phyloP scores from a whole-genome alignment of 2,113 vertebrate genomes.

The Anguilla rostrata region DNA sequence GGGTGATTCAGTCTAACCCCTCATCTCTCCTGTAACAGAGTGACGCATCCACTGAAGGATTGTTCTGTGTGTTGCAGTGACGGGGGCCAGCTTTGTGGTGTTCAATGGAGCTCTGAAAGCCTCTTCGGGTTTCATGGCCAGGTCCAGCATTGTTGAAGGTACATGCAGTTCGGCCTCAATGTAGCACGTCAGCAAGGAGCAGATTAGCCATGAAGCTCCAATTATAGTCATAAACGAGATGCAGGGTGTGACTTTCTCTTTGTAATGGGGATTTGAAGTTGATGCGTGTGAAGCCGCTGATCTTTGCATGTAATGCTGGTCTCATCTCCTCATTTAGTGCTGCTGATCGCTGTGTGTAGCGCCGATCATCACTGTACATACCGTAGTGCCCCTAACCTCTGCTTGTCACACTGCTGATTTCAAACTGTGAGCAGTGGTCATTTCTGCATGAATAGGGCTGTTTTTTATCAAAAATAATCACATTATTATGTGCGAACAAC shows the following conservation, averaged over 20 bases:
- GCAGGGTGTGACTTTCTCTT: background rate
- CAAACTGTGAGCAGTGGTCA: no score
- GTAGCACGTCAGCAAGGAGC: background rate
- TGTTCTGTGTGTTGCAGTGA: constrained; percentile 70
- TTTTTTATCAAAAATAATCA: no score
- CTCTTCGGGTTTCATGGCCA: constrained; percentile 90
- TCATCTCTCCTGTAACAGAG: background rate
- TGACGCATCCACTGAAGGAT: background rate
- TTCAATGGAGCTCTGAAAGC: constrained; percentile 92
- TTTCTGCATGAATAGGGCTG: no score
- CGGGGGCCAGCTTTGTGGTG: constrained; percentile 93
- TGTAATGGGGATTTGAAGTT: background rate
- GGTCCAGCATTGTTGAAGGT: constrained; percentile 97
- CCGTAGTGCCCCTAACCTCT: no score
- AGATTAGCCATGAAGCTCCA: background rate
- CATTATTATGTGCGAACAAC: no score
- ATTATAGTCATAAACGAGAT: background rate
- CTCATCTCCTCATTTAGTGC: no score
- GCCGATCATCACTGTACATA: no score
- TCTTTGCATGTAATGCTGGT: background rate
- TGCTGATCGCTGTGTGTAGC: no score
- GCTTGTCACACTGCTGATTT: no score
- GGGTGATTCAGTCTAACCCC: background rate
- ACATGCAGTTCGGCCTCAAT: constrained; percentile 26
- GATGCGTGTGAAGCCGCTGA: background rate